Evolutionary conservation across 1,140 invertebrate species (phyloP).

Genomic region (Cotesia vestalis): DNA sequence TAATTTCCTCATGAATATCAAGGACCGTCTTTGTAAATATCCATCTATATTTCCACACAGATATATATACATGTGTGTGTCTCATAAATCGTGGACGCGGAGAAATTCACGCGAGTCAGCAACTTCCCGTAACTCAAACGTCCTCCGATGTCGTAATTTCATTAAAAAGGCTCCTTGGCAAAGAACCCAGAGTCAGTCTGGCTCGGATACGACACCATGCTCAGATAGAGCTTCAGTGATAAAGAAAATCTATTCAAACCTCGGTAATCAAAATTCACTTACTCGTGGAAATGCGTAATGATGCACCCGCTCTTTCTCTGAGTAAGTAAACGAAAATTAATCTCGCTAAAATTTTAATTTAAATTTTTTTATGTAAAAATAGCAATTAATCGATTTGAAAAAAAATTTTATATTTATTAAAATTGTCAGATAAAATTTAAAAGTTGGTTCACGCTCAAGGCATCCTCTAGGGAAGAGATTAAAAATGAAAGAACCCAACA

Average conservation of each 20-base stretch:
- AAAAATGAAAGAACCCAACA: not conserved
- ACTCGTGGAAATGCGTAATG: slow-evolving; percentile 21
- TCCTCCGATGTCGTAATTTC: slow-evolving; percentile 30
- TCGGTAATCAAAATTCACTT: slow-evolving; percentile 30
- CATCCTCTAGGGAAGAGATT: not conserved
- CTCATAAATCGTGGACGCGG: slow-evolving; percentile 25
- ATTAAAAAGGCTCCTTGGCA: slow-evolving; percentile 22
- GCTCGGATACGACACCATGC: not conserved
- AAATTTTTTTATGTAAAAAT: too few relatives aligned
- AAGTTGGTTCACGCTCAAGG: not conserved
- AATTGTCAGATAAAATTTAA: too few relatives aligned
- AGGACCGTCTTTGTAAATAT: not conserved
- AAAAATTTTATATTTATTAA: too few relatives aligned
- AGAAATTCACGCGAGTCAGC: slow-evolving; percentile 23
- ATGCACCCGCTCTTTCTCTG: not conserved
- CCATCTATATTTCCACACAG: not conserved
- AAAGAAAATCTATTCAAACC: slow-evolving; percentile 29
- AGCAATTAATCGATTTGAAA: too few relatives aligned
- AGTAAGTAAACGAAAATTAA: slow-evolving; percentile 16
- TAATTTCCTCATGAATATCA: slow-evolving; percentile 37
- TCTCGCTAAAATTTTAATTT: not conserved
- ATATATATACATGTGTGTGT: not conserved
- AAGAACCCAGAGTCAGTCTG: not conserved
- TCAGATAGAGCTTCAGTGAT: slow-evolving; percentile 22
- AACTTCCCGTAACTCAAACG: slow-evolving; percentile 20